Conservation (phyloP, 1,140 invertebrate genomes). For the Muscidifurax raptorellus region DNA sequence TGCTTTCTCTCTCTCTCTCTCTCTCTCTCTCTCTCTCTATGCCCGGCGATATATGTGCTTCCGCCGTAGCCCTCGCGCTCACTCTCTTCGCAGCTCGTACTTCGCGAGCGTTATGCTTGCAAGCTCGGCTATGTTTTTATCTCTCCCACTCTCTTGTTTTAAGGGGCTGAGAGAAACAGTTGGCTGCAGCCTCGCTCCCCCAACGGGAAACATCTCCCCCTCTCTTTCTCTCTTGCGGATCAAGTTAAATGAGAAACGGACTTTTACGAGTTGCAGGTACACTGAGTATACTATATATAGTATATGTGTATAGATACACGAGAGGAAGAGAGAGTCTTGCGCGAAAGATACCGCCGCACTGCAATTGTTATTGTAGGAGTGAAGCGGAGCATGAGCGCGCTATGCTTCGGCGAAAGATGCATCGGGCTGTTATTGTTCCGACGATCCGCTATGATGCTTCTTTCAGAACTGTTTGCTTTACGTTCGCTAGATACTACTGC, state of each 20-base stretch:
- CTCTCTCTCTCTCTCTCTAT: neutral
- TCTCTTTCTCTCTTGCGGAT: too few species aligned
- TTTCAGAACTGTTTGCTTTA: neutral
- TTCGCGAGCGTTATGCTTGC: neutral
- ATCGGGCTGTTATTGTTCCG: neutral
- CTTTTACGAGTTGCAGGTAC: constrained; percentile 8
- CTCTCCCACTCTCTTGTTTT: neutral
- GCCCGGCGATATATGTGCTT: neutral
- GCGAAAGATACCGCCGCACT: neutral
- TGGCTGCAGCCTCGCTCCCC: neutral
- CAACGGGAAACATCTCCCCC: neutral
- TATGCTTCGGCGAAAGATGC: too few species aligned
- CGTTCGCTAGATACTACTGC: neutral
- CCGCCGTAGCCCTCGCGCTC: too few species aligned
- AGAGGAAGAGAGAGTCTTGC: neutral
- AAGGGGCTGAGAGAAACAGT: neutral
- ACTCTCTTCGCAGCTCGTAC: constrained; percentile 46
- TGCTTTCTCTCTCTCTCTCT: neutral
- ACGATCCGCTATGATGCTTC: neutral
- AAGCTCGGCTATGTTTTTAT: neutral
- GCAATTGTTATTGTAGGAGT: neutral
- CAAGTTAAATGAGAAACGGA: constrained; percentile 23
- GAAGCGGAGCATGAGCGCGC: neutral
- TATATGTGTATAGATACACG: neutral
- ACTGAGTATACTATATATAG: too few species aligned